Base-by-base conservation (phyloP, 2,113 vertebrate species). In the Tympanuchus pallidicinctus region DNA sequence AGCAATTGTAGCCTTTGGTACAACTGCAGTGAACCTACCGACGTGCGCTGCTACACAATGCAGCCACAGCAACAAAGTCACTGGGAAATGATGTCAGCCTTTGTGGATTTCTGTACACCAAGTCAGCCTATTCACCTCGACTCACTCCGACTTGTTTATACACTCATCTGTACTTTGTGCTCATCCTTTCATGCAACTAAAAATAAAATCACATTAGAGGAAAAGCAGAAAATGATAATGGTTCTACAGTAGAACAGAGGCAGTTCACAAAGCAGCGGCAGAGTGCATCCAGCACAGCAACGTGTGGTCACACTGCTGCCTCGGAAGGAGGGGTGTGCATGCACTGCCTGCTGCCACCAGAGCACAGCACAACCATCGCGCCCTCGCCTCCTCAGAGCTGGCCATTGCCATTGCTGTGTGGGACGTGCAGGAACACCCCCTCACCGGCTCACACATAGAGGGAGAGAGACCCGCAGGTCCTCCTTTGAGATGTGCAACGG, bases 401-500 rank as follows among this genome's bases (percentile, higher is more conserved):
- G 24, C 24, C 71, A 7, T 50, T 74, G 63, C 73, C 81, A 30
- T 48, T 17, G 40, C 7, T 64, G 45, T 28, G 1, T 6, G 13
- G 9, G 83, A 32, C 54, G 65, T 90, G 45, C 47, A 42, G 86
- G n/a, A 76, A 36, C 34, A 24, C 42, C 13, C 65, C 2, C 70
- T 42, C 10, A 6, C 20, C 19, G 50, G 56, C 22, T 3, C 81
- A 22, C 36, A 5, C 27, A 2, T 1, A 45, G 40, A 2, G 27
- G 47, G 22, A 18, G 40, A n/a, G 30, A 48, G 72, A 42, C 22
- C 22, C 0, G 8, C 11, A 1, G 1, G 27, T 14, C 82, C 64
- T 57, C 19, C 1, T n/a, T 1, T 7, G 61, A 61, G 67, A 25
- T 65, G 4, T 1, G 17, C 38, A 0, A 54, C 64, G 13, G 47